Evolutionary conservation across 2,113 vertebrate species (phyloP), one percentile per base, ranked within the genome.

Genomic region (Vireo altiloquus): DNA sequence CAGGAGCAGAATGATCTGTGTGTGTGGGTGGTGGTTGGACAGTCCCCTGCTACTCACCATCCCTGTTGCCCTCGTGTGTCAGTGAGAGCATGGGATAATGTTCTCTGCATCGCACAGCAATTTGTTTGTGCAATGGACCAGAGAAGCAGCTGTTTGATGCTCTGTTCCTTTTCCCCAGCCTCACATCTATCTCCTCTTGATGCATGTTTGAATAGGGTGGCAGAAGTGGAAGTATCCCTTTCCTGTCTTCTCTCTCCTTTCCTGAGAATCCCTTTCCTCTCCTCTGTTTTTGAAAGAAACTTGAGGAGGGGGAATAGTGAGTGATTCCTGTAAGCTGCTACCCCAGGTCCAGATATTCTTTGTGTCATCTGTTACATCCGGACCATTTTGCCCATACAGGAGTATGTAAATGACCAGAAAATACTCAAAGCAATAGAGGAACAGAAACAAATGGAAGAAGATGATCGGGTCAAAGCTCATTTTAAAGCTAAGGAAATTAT

Each of bases 401-500:
- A 98, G 13, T 94, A 98, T 33, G 4, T 99, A 76, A 72, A 79
- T 72, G 97, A 98, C 37, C 98, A 97, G 92, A 97, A 99, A 83
- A 94, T 96, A 39, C 93, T 98, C n/a, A 99, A 95, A 98, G 98
- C 97, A 19, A 49, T 97, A 50, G 97, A 99, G 27, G 77, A 94
- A 57, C 98, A 99, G 91, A 98, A 98, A 90, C 89, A 97, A 95
- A 97, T 98, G 80, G 97, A 98, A 18, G 98, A 99, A 68, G 98
- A 99, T 54, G 97, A 99, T 72, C 97, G 93, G 77, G 97, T 98
- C 77, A 98, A 97, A 93, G 96, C 96, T 85, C 98, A 98, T 94
- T 95, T 98, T 52, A 97, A 95, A 92, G 98, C 98, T 72, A 99
- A 99, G 96, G 94, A 98, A 94, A 98, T 96, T 95, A 98, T 99